Base-by-base conservation (phyloP, 2,888 invertebrate genomes). In the Campaea margaritaria region DNA sequence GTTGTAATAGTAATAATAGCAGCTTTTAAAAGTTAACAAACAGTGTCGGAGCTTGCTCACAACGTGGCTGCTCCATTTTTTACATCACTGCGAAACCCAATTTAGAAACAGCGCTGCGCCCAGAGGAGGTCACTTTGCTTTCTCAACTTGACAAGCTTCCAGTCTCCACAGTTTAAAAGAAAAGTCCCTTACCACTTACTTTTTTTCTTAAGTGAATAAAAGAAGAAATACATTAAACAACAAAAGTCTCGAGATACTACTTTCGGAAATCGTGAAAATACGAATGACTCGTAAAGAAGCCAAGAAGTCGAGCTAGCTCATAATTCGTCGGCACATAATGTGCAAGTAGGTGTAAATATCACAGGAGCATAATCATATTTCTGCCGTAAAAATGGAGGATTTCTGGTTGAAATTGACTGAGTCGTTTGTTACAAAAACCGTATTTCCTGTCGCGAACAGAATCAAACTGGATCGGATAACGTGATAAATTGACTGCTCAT, bases 401-500 rank as follows among this genome's bases (percentile, higher is more conserved):
- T 58, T 62, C 55, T 56, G 41, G 16, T 50, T 21, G 38, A 59
- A 58, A 58, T 50, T 14, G 39, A 50, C 50, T 68, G 64, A 73
- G 70, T 76, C 74, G 68, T 78, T 78, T 73, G 70, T 73, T 72
- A 74, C 73, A 77, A 78, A 79, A 78, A 76, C 69, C 64, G 55
- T 74, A 72, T 81, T 78, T 75, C 73, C 68, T 67, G 61, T 72
- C 66, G 57, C 65, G 61, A 74, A 65, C 62, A 70, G 54, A 63
- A 58, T 65, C 60, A 58, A 66, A 65, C 65, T 67, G 64, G 72
- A 71, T 74, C 70, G 67, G 54, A 65, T 75, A 66, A 68, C 74
- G 67, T 76, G 75, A 78, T 77, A 75, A 75, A 79, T 76, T 73
- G 70, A 74, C 75, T 74, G 72, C 78, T 78, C 74, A 75, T 76